Evolutionary conservation across 2,113 vertebrate species (phyloP), one percentile per base, ranked within the genome.

Genomic region (Anoura caudifer): DNA sequence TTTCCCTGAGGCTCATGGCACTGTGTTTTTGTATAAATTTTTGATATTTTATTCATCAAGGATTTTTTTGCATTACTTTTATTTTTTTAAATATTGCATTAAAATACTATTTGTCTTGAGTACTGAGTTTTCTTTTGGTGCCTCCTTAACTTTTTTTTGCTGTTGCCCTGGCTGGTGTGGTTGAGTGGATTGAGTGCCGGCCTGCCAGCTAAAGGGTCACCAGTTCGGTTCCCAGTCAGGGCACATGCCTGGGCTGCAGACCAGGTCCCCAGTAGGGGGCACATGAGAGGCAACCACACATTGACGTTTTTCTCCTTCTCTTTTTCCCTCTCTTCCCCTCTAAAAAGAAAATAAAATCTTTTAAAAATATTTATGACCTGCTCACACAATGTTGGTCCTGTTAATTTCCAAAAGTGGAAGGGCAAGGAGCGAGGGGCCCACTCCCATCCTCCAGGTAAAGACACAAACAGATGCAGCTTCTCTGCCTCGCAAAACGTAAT

Each of bases 1-100:
- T 90, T 81, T 41, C 36, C 31, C 59, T 82, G 19, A 22, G 36
- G 41, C 36, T 72, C 16, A n/a, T 8, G 47, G 47, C 28, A n/a
- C 24, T 67, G 14, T 38, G 22, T 43, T 91, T 93, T 87, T 86
- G 31, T 77, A 79, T 90, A 72, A 67, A 72, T 65, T 36, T 59
- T 36, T 72, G 45, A 56, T 90, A 38, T 56, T 72, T 50, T 70
- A 36, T 80, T 91, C 28, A 69, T 26, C 5, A 11, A 63, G 56
- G 9, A 47, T 45, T 54, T 87, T 75, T 86, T 43, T 41, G 54
- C 28, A 31, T 90, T 95, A 36, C 16, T 73, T 90, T 90, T 45
- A 38, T 72, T 79, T 92, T 92, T 89, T 8, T 1, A 95, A 17
- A 0, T 19, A 41, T n/a, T 75, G 33, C 72, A 43, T 75, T 76